These are phyloP conservation scores for Pseudomyrmex cubaensis DNA, from an alignment of 1,140 invertebrate species.

Conservation along the genomic window DNA sequence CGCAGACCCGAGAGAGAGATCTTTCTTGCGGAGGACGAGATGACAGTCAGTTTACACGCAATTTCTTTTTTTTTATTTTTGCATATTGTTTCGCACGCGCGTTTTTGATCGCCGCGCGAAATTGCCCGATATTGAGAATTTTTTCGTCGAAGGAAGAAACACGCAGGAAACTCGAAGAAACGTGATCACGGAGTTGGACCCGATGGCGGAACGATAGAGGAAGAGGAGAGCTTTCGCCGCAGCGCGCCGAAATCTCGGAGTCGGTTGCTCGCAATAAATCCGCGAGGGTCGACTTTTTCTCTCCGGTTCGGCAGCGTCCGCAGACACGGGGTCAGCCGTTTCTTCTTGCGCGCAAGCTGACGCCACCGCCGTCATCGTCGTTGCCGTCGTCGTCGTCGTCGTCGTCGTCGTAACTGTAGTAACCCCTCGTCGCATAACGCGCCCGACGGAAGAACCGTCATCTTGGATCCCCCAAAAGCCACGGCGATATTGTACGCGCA, in stretches of 20 bases:
- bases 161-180: neutral
- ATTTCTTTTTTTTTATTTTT: too few species aligned
- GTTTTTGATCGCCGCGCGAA: too few species aligned
- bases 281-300: slow-evolving; percentile 57
- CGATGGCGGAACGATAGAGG: neutral
- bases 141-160: too few species aligned
- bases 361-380: slow-evolving; percentile 47
- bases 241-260: slow-evolving; percentile 9
- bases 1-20: neutral
- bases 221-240: neutral
- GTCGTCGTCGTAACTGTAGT: slow-evolving; percentile 33
- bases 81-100: too few species aligned
- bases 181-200: neutral
- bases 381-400: slow-evolving; percentile 22
- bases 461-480: slow-evolving; percentile 74
- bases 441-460: slow-evolving; percentile 68
- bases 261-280: slow-evolving; percentile 59
- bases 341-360: slow-evolving; percentile 69
- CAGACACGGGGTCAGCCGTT: slow-evolving; percentile 66
- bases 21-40: too few species aligned
- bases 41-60: too few species aligned
- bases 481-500: slow-evolving; percentile 74
- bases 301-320: neutral
- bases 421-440: slow-evolving; percentile 60
- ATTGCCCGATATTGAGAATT: too few species aligned